phyloP scores from a whole-genome alignment of 64 coral and sea anemone genomes.

The Pocillopora damicornis region DNA sequence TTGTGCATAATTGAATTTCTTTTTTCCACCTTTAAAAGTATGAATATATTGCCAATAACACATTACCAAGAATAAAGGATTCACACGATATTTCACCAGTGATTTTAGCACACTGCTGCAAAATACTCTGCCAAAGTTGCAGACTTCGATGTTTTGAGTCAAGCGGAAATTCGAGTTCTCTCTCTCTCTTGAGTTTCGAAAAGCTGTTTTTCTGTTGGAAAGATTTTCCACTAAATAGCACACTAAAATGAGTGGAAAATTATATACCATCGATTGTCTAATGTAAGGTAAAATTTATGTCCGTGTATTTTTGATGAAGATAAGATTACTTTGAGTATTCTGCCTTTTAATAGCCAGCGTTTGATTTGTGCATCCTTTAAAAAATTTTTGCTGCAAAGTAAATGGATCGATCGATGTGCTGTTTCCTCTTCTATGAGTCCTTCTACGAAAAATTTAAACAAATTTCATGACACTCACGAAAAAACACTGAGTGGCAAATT shows the following conservation, averaged over 20 bases:
- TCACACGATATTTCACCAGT: not conserved
- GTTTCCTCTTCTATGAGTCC: not conserved
- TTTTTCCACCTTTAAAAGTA: slow-evolving; percentile 36
- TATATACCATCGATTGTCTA: not conserved
- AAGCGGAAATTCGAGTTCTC: not conserved
- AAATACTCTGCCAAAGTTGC: not conserved
- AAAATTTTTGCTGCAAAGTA: no score
- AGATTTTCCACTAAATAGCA: not conserved
- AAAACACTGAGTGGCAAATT: not conserved
- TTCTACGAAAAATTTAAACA: not conserved
- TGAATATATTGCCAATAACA: slow-evolving; percentile 70
- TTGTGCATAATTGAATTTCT: slow-evolving; percentile 82
- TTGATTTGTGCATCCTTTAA: no score
- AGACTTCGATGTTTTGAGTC: not conserved
- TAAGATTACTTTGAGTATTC: no score
- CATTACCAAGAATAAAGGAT: not conserved
- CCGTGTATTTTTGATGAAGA: no score
- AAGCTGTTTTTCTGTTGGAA: not conserved
- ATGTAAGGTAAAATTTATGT: not conserved
- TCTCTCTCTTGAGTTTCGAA: not conserved
- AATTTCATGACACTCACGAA: not conserved
- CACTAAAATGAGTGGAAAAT: not conserved
- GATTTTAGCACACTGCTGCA: not conserved
- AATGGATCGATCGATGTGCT: no score
- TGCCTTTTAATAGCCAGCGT: no score